phyloP scores from a whole-genome alignment of 2,888 invertebrate species.

The Eupithecia centaureata region DNA sequence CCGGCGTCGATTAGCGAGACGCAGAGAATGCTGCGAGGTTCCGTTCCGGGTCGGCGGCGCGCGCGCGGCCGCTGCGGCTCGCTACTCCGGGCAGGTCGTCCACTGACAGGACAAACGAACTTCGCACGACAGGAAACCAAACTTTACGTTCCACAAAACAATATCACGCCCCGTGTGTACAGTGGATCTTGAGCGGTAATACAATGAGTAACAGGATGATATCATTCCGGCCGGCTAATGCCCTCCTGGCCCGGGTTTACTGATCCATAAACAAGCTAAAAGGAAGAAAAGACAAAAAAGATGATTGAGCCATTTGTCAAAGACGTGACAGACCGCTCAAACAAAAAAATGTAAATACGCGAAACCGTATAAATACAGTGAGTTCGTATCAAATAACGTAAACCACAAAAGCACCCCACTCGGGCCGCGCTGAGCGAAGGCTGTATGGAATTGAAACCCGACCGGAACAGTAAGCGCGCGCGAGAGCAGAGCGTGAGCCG shows the following conservation, averaged over 20 bases:
- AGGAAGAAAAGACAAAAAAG: slow-evolving; percentile 31
- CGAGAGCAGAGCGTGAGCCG: no score
- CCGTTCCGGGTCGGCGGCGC: slow-evolving; percentile 22
- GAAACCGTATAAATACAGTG: slow-evolving; percentile 13
- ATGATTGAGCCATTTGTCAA: slow-evolving; percentile 33
- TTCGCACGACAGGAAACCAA: neutral
- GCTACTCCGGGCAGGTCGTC: neutral
- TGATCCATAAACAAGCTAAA: slow-evolving; percentile 22
- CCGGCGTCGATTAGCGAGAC: slow-evolving; percentile 18
- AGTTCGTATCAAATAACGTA: slow-evolving; percentile 4
- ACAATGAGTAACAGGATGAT: neutral
- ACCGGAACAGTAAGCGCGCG: slow-evolving; percentile 27
- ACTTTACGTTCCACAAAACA: neutral
- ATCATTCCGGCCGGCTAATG: neutral
- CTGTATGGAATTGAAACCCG: slow-evolving; percentile 12
- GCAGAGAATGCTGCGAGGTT: slow-evolving; percentile 25
- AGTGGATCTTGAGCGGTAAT: neutral
- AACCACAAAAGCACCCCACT: slow-evolving; percentile 4
- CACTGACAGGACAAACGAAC: neutral
- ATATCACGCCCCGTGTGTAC: neutral
- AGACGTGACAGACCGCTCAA: no score
- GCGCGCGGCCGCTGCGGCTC: slow-evolving; percentile 18
- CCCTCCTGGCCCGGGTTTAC: slow-evolving; percentile 1
- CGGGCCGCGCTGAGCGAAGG: slow-evolving; percentile 18
- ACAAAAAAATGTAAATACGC: slow-evolving; percentile 12